Percentiles rank a stretch among this genome's conserved stretches.
phyloP scores from a whole-genome alignment of 2,888 invertebrate species.

The Xanthia togata region DNA sequence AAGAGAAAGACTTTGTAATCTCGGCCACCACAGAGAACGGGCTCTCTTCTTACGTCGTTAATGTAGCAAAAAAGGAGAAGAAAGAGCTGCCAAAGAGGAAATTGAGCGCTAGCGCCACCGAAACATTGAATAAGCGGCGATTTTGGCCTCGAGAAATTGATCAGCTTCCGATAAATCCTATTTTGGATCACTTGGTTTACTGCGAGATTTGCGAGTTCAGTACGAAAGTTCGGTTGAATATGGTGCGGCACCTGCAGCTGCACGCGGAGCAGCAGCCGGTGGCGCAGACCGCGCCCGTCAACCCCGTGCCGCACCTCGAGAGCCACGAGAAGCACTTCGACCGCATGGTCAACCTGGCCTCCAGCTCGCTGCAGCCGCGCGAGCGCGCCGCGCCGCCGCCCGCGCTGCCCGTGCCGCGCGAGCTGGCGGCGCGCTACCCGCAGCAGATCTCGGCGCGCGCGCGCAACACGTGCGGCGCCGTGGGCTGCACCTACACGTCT shows the following conservation, averaged over 20 bases:
- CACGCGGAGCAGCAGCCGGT: conserved; percentile 92
- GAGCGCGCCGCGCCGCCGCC: conserved; percentile 62
- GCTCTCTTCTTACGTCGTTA: conserved; percentile 19
- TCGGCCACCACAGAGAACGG: conserved; percentile 6
- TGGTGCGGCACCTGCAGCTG: conserved; percentile 92
- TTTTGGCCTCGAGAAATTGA: conserved; percentile 92
- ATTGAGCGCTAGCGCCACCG: conserved; percentile 50
- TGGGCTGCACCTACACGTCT: conserved; percentile 93
- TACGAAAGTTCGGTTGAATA: conserved; percentile 93
- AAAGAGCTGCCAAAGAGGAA: conserved; percentile 65
- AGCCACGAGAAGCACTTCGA: conserved; percentile 95
- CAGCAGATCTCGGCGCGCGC: conserved; percentile 88
- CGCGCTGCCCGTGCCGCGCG: conserved; percentile 68
- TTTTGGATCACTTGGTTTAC: conserved; percentile 90
- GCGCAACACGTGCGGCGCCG: conserved; percentile 93
- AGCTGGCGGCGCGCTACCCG: conserved; percentile 80
- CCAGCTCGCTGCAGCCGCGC: conserved; percentile 89
- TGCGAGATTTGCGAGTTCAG: conserved; percentile 93
- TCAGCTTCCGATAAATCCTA: conserved; percentile 91
- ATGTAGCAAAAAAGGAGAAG: conserved; percentile 30
- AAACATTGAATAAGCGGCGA: conserved; percentile 73
- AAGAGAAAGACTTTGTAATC: conserved; percentile 44
- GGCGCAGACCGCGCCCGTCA: conserved; percentile 93
- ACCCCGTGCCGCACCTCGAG: conserved; percentile 95
- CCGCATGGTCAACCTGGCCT: conserved; percentile 95